phyloP scores from a whole-genome alignment of 1,140 invertebrate genomes.

The Heliconius eleuchia region DNA sequence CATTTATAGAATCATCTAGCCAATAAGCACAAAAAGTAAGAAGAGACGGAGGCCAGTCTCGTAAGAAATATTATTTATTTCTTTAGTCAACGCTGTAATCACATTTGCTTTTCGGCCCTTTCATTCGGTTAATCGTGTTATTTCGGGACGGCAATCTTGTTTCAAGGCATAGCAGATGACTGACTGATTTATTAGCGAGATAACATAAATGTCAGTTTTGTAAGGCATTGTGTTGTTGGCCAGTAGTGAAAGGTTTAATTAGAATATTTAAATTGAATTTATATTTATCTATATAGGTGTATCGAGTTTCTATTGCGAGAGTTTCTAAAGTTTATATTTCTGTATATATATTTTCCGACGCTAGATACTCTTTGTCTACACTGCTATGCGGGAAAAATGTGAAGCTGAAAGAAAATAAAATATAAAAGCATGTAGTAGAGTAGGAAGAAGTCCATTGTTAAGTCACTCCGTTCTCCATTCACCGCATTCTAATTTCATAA shows the following conservation, averaged over 20 bases:
- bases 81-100: slow-evolving; percentile 75
- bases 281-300: neutral
- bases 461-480: no score
- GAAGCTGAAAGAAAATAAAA: no score
- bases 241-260: slow-evolving; percentile 16
- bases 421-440: no score
- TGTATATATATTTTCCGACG: no score
- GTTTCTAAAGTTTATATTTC: neutral
- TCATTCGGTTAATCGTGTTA: slow-evolving; percentile 79
- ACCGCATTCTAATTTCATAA: no score
- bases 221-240: neutral
- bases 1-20: slow-evolving; percentile 41
- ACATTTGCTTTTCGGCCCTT: slow-evolving; percentile 77
- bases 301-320: neutral
- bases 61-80: slow-evolving; percentile 79
- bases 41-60: slow-evolving; percentile 46
- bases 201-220: slow-evolving; percentile 11
- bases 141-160: slow-evolving; percentile 59
- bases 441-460: no score
- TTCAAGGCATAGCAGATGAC: slow-evolving; percentile 36
- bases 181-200: slow-evolving; percentile 37
- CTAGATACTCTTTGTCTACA: no score
- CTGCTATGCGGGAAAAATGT: no score
- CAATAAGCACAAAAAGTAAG: slow-evolving; percentile 45
- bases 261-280: slow-evolving; percentile 1